phyloP scores from a whole-genome alignment of 1,140 invertebrate species.

The Campoletis sonorensis region DNA sequence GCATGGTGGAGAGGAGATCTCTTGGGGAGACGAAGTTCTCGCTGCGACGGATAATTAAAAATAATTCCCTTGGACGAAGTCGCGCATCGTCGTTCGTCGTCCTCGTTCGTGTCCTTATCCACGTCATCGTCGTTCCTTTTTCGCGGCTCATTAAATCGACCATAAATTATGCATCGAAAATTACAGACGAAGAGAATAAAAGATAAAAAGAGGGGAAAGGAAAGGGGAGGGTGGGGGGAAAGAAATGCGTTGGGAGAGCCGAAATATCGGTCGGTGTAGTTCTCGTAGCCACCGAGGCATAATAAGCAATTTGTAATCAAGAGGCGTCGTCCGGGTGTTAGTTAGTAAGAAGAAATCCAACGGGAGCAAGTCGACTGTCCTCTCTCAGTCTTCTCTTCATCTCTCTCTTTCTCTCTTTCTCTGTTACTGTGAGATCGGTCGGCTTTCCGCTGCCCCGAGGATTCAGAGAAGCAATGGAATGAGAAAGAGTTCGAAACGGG shows the following conservation, averaged over 20 bases:
- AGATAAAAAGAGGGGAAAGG: not conserved
- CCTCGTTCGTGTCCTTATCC: constrained; percentile 44
- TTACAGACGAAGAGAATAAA: constrained; percentile 64
- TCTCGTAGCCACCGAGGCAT: constrained; percentile 59
- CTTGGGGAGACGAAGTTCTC: constrained; percentile 48
- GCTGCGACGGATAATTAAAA: constrained; percentile 74
- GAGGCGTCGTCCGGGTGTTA: constrained; percentile 69
- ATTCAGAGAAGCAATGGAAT: constrained; percentile 36
- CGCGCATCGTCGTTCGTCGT: constrained; percentile 48
- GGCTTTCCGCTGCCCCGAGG: constrained; percentile 29
- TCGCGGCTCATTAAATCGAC: constrained; percentile 76
- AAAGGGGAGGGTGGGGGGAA: not conserved
- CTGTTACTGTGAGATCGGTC: not conserved
- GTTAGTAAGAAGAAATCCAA: constrained; percentile 69
- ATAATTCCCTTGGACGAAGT: constrained; percentile 69
- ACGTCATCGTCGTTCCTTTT: constrained; percentile 67
- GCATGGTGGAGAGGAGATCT: constrained; percentile 33
- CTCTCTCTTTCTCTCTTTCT: constrained; percentile 12
- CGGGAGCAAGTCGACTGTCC: constrained; percentile 57
- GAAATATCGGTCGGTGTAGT: constrained; percentile 67
- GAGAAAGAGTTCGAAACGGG: constrained; percentile 29
- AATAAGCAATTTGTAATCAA: constrained; percentile 78
- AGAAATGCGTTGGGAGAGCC: constrained; percentile 52
- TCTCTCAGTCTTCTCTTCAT: constrained; percentile 26
- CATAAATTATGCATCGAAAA: constrained; percentile 78